Evolutionary conservation across 2,888 invertebrate species (phyloP).

Genomic region (Dynastes maya): DNA sequence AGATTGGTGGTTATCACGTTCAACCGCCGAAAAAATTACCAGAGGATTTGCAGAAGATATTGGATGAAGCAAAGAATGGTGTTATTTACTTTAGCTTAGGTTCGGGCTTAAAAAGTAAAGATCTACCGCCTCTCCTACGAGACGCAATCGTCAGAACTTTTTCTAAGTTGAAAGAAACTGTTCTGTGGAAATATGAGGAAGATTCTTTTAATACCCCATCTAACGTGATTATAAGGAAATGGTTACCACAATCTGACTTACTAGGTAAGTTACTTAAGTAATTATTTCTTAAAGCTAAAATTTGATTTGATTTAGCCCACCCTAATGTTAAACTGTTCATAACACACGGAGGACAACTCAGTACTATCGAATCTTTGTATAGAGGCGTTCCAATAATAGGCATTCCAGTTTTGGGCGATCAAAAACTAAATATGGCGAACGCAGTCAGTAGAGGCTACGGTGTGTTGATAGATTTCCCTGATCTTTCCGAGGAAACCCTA

Average conservation of each 20-base stretch:
- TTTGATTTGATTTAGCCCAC: slow-evolving; percentile 52
- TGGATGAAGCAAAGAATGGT: slow-evolving; percentile 73
- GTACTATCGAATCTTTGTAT: slow-evolving; percentile 56
- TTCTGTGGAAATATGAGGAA: slow-evolving; percentile 73
- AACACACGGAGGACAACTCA: slow-evolving; percentile 57
- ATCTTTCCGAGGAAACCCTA: slow-evolving; percentile 53
- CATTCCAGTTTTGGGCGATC: slow-evolving; percentile 58
- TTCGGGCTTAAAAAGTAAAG: slow-evolving; percentile 74
- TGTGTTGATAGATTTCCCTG: slow-evolving; percentile 48
- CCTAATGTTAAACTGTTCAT: slow-evolving; percentile 58
- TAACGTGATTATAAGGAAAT: slow-evolving; percentile 69
- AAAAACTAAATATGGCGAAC: slow-evolving; percentile 53
- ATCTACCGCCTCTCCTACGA: slow-evolving; percentile 72
- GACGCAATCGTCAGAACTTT: slow-evolving; percentile 75
- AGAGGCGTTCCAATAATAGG: slow-evolving; percentile 56
- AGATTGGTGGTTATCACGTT: slow-evolving; percentile 74
- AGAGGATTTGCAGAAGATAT: slow-evolving; percentile 71
- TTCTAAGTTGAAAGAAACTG: slow-evolving; percentile 72
- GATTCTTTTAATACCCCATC: slow-evolving; percentile 64
- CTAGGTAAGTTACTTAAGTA: slow-evolving; percentile 1
- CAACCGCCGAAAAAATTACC: slow-evolving; percentile 59
- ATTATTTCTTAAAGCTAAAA: not conserved
- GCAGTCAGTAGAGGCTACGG: slow-evolving; percentile 54
- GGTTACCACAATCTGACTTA: slow-evolving; percentile 67
- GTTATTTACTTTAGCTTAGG: slow-evolving; percentile 77